phyloP scores from a whole-genome alignment of 2,888 invertebrate genomes.

The Campopleginae sp. region DNA sequence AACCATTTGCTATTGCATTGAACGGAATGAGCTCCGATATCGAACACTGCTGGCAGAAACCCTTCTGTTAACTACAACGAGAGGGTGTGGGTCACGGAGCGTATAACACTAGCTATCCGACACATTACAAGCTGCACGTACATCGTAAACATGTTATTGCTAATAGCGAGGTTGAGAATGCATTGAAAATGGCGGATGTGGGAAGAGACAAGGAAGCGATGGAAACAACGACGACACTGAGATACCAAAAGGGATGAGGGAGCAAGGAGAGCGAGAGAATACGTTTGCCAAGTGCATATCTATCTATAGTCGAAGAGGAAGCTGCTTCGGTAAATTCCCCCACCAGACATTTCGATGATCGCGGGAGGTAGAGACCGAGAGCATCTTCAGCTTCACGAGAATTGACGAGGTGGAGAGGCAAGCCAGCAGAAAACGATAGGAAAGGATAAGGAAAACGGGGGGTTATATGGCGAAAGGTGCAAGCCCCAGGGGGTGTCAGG shows the following conservation, averaged over 20 bases:
- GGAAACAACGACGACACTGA: constrained; percentile 11
- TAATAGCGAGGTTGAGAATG: not conserved
- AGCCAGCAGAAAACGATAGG: constrained; percentile 2
- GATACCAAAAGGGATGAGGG: not conserved
- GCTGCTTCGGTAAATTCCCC: constrained; percentile 17
- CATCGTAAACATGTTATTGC: constrained; percentile 19
- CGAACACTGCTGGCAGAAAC: not conserved
- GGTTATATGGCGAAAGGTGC: constrained; percentile 59
- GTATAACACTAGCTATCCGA: not conserved
- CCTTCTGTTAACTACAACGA: not conserved
- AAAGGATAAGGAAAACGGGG: constrained; percentile 56
- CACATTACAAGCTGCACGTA: not conserved
- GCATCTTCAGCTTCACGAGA: constrained; percentile 54
- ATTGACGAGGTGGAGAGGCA: constrained; percentile 52
- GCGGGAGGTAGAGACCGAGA: constrained; percentile 16
- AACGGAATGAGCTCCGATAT: not conserved
- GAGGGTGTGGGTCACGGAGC: not conserved
- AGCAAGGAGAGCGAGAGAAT: not conserved
- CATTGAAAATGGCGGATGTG: constrained; percentile 54
- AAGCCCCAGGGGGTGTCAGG: constrained; percentile 32
- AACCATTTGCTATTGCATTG: not conserved
- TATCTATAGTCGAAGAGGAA: constrained; percentile 5
- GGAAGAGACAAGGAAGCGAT: constrained; percentile 25
- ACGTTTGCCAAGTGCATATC: not conserved
- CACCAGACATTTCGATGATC: constrained; percentile 39